Evolutionary conservation across 2,888 invertebrate genomes (phyloP).

Genomic region (Ectemnius lituratus): DNA sequence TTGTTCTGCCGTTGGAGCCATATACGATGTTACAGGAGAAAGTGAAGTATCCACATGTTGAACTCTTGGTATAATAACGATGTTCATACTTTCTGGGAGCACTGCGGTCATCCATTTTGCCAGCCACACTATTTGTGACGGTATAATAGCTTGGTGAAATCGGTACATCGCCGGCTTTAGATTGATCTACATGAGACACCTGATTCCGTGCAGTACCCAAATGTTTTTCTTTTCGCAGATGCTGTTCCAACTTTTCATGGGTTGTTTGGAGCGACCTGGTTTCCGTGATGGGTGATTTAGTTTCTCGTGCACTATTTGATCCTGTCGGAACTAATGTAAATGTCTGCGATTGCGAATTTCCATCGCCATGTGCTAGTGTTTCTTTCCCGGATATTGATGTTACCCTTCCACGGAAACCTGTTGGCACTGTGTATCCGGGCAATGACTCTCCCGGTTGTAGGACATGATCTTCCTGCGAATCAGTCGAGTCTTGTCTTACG

Average conservation of each 20-base stretch:
- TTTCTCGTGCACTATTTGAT: constrained; percentile 46
- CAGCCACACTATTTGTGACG: constrained; percentile 89
- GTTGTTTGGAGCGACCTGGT: constrained; percentile 65
- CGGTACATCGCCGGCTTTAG: constrained; percentile 22
- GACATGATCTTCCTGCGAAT: constrained; percentile 79
- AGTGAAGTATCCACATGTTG: constrained; percentile 92
- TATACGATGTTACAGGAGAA: constrained; percentile 91
- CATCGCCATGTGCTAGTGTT: constrained; percentile 80
- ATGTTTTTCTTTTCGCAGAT: not conserved
- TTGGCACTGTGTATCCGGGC: constrained; percentile 85
- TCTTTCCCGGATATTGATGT: constrained; percentile 80
- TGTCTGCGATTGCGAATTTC: constrained; percentile 85
- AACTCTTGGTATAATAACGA: constrained; percentile 91
- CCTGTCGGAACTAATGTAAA: constrained; percentile 75
- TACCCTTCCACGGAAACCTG: constrained; percentile 84
- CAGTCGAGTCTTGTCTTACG: constrained; percentile 81
- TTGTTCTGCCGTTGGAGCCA: constrained; percentile 87
- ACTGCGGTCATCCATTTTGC: constrained; percentile 82
- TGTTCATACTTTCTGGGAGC: constrained; percentile 80
- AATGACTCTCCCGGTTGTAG: constrained; percentile 84
- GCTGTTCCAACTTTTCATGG: constrained; percentile 46
- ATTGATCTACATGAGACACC: constrained; percentile 7
- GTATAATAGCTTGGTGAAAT: constrained; percentile 83
- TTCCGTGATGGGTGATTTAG: constrained; percentile 62
- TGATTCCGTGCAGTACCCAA: constrained; percentile 8